Evolutionary conservation across 2,888 invertebrate species (phyloP).

Genomic region (Cryptus armator): DNA sequence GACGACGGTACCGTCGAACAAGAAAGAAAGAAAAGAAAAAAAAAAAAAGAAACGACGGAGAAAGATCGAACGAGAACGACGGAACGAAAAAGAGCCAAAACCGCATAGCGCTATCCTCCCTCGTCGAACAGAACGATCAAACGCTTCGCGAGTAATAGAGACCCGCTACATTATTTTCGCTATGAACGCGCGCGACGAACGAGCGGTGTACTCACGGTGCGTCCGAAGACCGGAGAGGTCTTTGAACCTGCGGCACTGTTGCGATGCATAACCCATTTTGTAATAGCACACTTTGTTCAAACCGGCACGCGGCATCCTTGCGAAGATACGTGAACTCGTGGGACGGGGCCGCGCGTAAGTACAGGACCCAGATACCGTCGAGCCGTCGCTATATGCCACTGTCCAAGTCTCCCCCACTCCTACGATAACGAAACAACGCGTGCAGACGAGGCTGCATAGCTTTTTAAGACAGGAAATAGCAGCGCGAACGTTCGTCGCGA

Average conservation of each 20-base stretch:
- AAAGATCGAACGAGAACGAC: constrained; percentile 36
- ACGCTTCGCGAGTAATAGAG: constrained; percentile 60
- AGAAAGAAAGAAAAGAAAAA: constrained; percentile 21
- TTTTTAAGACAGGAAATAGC: constrained; percentile 40
- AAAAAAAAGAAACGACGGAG: constrained; percentile 25
- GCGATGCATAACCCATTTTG: constrained; percentile 85
- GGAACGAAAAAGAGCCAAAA: constrained; percentile 41
- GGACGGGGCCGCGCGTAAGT: constrained; percentile 27
- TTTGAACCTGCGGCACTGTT: constrained; percentile 83
- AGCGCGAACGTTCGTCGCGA: background rate
- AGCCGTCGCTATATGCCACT: background rate
- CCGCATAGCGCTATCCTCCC: too few relatives aligned
- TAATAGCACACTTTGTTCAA: constrained; percentile 84
- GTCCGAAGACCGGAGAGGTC: constrained; percentile 73
- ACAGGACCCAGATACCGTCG: constrained; percentile 52
- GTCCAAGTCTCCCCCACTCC: constrained; percentile 3
- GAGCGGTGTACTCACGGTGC: constrained; percentile 56
- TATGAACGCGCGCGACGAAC: constrained; percentile 70
- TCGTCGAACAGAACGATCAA: constrained; percentile 48
- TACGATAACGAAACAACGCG: constrained; percentile 6
- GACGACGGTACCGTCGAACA: constrained; percentile 12
- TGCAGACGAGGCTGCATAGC: constrained; percentile 7
- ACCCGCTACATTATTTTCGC: constrained; percentile 81
- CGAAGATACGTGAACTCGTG: constrained; percentile 63
- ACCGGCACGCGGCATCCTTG: constrained; percentile 82